phyloP scores from a whole-genome alignment of 2,888 invertebrate genomes.

The Sphinx pinastri region DNA sequence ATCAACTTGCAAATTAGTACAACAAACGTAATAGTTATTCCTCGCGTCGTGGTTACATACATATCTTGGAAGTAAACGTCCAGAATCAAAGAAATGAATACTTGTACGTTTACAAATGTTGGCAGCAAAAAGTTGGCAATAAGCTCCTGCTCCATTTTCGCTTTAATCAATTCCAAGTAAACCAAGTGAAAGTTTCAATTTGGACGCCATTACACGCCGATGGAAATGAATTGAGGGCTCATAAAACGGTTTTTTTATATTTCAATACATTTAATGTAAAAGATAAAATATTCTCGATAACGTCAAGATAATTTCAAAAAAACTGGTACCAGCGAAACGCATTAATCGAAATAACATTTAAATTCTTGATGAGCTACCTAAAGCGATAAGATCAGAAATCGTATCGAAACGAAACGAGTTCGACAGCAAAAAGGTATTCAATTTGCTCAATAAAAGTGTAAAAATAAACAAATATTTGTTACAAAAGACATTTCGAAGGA shows the following conservation, averaged over 20 bases:
- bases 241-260: conserved; percentile 38
- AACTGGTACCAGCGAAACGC: conserved; percentile 35
- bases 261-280: conserved; percentile 37
- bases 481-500: conserved; percentile 42
- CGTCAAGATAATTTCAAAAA: conserved; percentile 35
- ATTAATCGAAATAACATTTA: conserved; percentile 42
- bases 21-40: background rate
- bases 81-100: conserved; percentile 1
- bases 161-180: conserved; percentile 58
- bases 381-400: conserved; percentile 29
- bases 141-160: conserved; percentile 49
- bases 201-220: conserved; percentile 53
- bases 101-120: conserved; percentile 3
- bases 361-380: conserved; percentile 33
- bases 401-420: conserved; percentile 25
- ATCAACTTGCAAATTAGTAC: conserved; percentile 7
- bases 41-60: background rate
- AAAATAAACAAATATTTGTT: conserved; percentile 29
- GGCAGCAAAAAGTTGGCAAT: conserved; percentile 35
- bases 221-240: conserved; percentile 36
- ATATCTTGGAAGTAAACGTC: background rate
- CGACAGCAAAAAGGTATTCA: conserved; percentile 30
- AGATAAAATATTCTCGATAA: conserved; percentile 37
- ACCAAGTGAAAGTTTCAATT: conserved; percentile 68
- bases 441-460: conserved; percentile 35